These are phyloP conservation scores for Nestor notabilis DNA, from an alignment of 2,113 vertebrate species.

Conservation along the genomic window DNA sequence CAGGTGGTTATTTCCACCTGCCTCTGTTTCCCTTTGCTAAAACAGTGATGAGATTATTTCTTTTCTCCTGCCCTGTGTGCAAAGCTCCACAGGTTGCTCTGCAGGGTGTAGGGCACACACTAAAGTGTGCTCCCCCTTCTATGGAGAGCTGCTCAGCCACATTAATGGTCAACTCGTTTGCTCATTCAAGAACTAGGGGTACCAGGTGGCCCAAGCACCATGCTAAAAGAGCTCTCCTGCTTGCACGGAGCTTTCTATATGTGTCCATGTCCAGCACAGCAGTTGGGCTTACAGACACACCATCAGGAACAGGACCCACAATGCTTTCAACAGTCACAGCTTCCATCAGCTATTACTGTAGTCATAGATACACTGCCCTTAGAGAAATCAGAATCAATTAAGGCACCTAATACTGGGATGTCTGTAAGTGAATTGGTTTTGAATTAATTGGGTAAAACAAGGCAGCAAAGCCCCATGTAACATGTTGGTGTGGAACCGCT, in stretches of 20 bases:
- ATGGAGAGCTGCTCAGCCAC: neutral
- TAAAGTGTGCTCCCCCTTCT: neutral
- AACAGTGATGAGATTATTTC: accelerated
- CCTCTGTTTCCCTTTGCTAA: neutral
- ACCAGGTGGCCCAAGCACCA: neutral
- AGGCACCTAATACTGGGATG: neutral
- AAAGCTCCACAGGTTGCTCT: neutral
- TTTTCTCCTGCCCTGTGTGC: accelerated
- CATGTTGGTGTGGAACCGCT: neutral
- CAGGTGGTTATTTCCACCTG: neutral
- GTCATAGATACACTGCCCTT: neutral
- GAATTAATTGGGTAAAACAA: conserved; percentile 36
- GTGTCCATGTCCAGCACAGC: accelerated
- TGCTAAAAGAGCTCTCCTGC: neutral
- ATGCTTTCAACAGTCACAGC: neutral
- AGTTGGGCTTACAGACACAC: accelerated
- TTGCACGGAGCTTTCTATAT: neutral
- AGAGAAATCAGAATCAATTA: conserved; percentile 4
- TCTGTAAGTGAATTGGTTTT: conserved; percentile 21
- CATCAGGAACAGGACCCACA: neutral
- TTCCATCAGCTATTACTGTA: neutral
- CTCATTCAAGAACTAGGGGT: neutral
- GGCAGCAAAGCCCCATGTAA: neutral
- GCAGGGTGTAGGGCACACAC: neutral
- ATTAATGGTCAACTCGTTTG: accelerated